phyloP scores from a whole-genome alignment of 2,888 invertebrate species.

The Leucophenga maculata region DNA sequence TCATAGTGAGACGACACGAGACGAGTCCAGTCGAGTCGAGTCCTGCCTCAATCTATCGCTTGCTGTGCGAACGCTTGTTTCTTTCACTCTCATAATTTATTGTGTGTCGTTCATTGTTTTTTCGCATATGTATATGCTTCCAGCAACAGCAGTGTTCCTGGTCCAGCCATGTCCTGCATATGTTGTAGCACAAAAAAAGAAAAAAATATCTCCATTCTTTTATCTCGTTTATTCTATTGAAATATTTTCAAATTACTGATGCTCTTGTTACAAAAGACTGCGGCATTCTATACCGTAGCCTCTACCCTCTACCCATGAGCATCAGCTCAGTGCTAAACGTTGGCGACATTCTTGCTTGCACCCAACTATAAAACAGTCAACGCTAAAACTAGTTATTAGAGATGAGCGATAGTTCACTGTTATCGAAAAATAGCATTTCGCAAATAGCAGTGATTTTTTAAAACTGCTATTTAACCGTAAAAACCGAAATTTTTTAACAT shows the following conservation, averaged over 20 bases:
- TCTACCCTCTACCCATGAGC: no score
- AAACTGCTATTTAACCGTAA: no score
- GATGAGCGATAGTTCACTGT: no score
- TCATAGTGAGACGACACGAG: background rate
- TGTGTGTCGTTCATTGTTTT: slow-evolving; percentile 42
- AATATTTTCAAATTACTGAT: slow-evolving; percentile 63
- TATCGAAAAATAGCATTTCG: no score
- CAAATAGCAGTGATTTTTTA: no score
- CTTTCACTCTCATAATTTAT: slow-evolving; percentile 52
- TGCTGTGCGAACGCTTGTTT: background rate
- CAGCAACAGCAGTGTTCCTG: slow-evolving; percentile 39
- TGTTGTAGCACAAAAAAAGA: slow-evolving; percentile 32
- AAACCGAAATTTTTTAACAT: no score
- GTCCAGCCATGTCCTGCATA: slow-evolving; percentile 44
- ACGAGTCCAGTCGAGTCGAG: background rate
- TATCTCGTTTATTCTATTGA: slow-evolving; percentile 53
- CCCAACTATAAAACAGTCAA: no score
- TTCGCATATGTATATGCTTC: slow-evolving; percentile 25
- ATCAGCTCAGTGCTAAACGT: no score
- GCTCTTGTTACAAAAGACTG: slow-evolving; percentile 7
- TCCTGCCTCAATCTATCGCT: background rate
- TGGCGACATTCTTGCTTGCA: no score
- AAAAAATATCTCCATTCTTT: background rate
- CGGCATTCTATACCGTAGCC: slow-evolving; percentile 1
- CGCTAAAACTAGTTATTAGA: no score